A percentile compares a stretch with the other conserved stretches of the same genome.
phyloP scores from a whole-genome alignment of 2,113 vertebrate genomes.

The Jaculus jaculus region DNA sequence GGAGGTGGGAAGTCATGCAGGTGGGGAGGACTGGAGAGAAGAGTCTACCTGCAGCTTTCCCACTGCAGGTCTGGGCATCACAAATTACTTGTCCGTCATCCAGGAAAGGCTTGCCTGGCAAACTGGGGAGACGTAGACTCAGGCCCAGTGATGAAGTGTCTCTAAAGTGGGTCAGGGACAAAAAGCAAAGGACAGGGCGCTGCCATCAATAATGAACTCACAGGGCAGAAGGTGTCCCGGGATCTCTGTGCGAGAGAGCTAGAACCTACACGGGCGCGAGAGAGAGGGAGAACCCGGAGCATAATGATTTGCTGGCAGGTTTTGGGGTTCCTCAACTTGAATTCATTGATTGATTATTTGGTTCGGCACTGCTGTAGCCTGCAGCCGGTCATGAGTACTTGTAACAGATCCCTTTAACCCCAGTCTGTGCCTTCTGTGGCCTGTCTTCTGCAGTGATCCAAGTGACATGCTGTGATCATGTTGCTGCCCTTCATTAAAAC shows the following conservation, averaged over 20 bases:
- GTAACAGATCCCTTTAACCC: not conserved
- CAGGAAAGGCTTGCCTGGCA: constrained; percentile 48
- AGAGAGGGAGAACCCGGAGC: not conserved
- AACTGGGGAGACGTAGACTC: constrained; percentile 40
- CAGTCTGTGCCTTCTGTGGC: not conserved
- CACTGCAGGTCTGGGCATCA: not conserved
- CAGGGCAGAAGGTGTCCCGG: constrained; percentile 18
- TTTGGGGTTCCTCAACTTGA: not conserved
- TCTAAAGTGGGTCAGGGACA: constrained; percentile 67
- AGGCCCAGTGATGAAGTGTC: constrained; percentile 48
- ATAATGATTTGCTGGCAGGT: not conserved
- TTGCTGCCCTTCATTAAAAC: not conserved
- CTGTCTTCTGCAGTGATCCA: not conserved
- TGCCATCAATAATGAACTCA: constrained; percentile 49
- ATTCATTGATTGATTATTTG: not conserved
- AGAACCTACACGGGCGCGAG: not conserved
- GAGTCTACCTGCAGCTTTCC: not conserved
- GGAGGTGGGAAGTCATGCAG: not conserved
- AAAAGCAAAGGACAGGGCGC: constrained; percentile 4
- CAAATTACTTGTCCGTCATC: constrained; percentile 30
- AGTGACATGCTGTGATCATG: fast-evolving
- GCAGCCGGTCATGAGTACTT: not conserved
- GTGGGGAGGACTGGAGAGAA: not conserved
- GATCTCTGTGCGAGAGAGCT: not conserved
- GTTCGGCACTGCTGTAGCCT: not conserved